Conservation (phyloP, 1,140 invertebrate genomes). For the Mya arenaria region DNA sequence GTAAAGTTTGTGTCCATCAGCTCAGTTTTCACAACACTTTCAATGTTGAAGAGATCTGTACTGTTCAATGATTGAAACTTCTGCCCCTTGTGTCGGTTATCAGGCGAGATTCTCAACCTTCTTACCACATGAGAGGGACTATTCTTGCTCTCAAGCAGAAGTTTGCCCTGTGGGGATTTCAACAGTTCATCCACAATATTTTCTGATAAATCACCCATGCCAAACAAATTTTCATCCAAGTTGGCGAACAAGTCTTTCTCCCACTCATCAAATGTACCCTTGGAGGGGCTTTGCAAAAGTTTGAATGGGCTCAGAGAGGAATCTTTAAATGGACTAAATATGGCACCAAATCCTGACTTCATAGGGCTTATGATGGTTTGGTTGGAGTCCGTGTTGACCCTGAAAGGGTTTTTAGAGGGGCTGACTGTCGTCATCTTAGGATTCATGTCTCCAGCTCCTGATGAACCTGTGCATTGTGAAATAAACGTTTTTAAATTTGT, state of each 20-base stretch:
- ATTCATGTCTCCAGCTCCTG: too few relatives aligned
- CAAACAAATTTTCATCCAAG: slow-evolving; percentile 55
- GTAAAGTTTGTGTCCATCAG: too few relatives aligned
- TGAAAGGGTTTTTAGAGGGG: slow-evolving; percentile 16
- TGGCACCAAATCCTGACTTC: too few relatives aligned
- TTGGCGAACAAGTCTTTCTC: slow-evolving; percentile 46
- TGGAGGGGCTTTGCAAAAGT: slow-evolving; percentile 35
- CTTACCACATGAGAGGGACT: slow-evolving; percentile 35
- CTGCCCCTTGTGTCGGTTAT: slow-evolving; percentile 27
- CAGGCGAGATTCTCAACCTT: slow-evolving; percentile 38
- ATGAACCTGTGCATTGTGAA: too few relatives aligned
- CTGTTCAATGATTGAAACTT: slow-evolving; percentile 37
- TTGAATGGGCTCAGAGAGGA: slow-evolving; percentile 51
- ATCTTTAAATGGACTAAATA: slow-evolving; percentile 53
- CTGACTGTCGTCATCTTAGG: background rate
- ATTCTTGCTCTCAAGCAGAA: slow-evolving; percentile 18
- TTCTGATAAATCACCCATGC: slow-evolving; percentile 10
- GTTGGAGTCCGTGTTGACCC: slow-evolving; percentile 18
- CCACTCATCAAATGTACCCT: slow-evolving; percentile 51
- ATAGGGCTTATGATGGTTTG: slow-evolving; percentile 13
- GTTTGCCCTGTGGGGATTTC: slow-evolving; percentile 42
- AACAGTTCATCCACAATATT: slow-evolving; percentile 39
- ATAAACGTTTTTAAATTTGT: too few relatives aligned
- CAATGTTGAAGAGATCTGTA: too few relatives aligned
- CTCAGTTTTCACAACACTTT: too few relatives aligned